These are phyloP conservation scores for Thunnus albacares DNA, from an alignment of 2,797 vertebrate genomes.

Conservation along the genomic window DNA sequence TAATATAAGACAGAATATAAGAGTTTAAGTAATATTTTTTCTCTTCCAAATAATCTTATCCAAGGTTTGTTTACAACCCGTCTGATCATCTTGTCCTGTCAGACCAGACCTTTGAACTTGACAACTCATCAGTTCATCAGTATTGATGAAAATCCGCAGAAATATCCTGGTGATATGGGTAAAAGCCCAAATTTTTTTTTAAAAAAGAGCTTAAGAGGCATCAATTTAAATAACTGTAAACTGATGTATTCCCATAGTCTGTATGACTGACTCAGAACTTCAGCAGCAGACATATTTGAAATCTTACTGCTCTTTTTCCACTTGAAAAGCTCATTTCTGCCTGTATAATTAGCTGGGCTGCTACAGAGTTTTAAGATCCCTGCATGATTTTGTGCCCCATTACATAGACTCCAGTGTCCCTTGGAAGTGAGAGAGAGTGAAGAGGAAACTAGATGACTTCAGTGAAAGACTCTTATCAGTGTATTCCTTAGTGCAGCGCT, in stretches of 20 bases:
- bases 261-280: not conserved
- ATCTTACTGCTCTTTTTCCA: slow-evolving; percentile 27
- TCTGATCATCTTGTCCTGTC: not conserved
- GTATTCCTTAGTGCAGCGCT: slow-evolving; percentile 72
- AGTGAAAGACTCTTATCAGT: slow-evolving; percentile 72
- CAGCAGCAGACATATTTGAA: slow-evolving; percentile 5
- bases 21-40: not conserved
- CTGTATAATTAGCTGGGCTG: slow-evolving; percentile 64
- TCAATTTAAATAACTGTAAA: not conserved
- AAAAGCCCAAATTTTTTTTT: not conserved
- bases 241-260: not conserved
- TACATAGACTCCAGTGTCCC: slow-evolving; percentile 70
- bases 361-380: slow-evolving; percentile 52
- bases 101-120: not conserved
- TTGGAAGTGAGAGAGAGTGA: slow-evolving; percentile 25
- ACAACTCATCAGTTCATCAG: slow-evolving; percentile 29
- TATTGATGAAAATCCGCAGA: slow-evolving; percentile 23
- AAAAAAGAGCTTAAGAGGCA: not conserved
- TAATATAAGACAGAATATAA: too few relatives aligned
- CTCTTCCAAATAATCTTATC: not conserved
- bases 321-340: slow-evolving; percentile 52
- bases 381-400: slow-evolving; percentile 58
- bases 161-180: not conserved
- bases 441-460: slow-evolving; percentile 39
- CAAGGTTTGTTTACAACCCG: not conserved